Evolutionary conservation across 2,797 vertebrate species (phyloP), one percentile per base, ranked within the genome.

Genomic region (Lacerta agilis): DNA sequence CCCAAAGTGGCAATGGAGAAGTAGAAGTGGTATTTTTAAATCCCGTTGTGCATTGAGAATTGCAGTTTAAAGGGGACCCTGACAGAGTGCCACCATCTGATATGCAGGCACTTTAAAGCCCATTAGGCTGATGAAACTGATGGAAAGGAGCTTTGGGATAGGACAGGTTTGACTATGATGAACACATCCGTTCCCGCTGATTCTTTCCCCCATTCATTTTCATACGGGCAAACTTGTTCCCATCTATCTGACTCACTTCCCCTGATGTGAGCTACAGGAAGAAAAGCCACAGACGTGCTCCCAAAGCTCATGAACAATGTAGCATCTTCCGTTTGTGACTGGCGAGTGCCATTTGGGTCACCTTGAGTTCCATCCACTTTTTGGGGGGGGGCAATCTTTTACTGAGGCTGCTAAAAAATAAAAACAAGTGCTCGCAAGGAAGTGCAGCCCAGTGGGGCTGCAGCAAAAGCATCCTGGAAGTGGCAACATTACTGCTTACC

Each of bases 101-200:
- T 15, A 88, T 93, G 49, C 45, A 66, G 8, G 66, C 88, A 45
- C 79, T 88, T 85, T 36, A 82, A n/a, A 86, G 36, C 33, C 90
- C 73, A 78, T 5, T 11, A 49, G 81, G 15, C 85, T 81, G 25
- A 77, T 36, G 89, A 89, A 88, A 61, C 36, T 80, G 84, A 81
- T 69, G 73, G 58, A 85, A 85, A 93, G 38, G 13, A 58, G 23
- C 67, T 93, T n/a, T 84, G 43, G 79, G 91, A 88, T 89, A 84
- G 36, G 83, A 69, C 73, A 78, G 45, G 45, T 49, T 5, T 49
- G 33, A 78, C 75, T 86, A 27, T n/a, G 36, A 20, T 76, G 64
- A 85, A 36, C 8, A 45, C 18, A 86, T 36, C 76, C 87, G 73
- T 86, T 61, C 77, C 55, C 78, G 36, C 4, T 79, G 75, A 61